phyloP scores from a whole-genome alignment of 2,113 vertebrate species.

The Takifugu flavidus region DNA sequence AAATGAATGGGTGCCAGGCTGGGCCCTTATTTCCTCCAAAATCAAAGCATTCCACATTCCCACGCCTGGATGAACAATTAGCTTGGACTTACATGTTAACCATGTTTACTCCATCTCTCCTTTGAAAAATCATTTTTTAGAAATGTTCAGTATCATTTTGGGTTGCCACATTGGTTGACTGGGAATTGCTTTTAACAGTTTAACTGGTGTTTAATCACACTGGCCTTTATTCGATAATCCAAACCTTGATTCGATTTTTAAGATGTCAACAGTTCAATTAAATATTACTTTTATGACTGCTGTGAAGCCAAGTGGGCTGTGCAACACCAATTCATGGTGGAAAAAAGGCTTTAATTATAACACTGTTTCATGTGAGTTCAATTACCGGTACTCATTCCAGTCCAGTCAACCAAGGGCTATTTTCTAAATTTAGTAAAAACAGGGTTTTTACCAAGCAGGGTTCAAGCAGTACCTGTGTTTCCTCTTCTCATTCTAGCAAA shows the following conservation, averaged over 20 bases:
- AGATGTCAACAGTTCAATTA: constrained; percentile 29
- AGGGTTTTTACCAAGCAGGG: constrained; percentile 4
- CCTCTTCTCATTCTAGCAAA: neutral
- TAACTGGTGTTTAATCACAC: constrained; percentile 6
- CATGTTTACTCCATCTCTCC: too few species aligned
- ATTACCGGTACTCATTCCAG: constrained; percentile 38
- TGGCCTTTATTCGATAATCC: constrained; percentile 24
- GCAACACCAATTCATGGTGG: constrained; percentile 34
- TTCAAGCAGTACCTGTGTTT: neutral
- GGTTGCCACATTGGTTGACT: neutral
- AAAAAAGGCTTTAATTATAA: constrained; percentile 46
- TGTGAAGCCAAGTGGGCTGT: constrained; percentile 25
- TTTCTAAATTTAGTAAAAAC: constrained; percentile 31
- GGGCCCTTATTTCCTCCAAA: too few species aligned
- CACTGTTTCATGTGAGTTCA: constrained; percentile 35
- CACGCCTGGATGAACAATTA: too few species aligned
- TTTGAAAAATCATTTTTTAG: too few species aligned
- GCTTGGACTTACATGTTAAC: too few species aligned
- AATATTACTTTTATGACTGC: constrained; percentile 31
- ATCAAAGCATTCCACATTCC: too few species aligned
- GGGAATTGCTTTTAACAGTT: constrained; percentile 1
- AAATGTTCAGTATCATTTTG: too few species aligned
- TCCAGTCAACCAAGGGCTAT: constrained; percentile 25
- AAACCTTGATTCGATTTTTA: constrained; percentile 29
- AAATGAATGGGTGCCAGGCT: too few species aligned